These are phyloP conservation scores for Orthochromis indermauri DNA, from an alignment of 2,113 vertebrate species.

Conservation along the genomic window DNA sequence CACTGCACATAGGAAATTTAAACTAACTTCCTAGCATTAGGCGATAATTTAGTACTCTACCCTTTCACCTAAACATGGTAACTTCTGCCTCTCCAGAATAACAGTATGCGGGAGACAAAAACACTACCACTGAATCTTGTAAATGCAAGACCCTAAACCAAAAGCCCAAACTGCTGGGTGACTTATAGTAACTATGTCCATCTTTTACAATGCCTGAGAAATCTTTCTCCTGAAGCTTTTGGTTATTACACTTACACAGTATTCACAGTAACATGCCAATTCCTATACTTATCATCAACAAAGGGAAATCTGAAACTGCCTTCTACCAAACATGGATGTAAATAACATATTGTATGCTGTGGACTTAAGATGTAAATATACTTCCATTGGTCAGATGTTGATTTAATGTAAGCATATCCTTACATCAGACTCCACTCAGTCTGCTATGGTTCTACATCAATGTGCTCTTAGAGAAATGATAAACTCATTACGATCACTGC, in stretches of 20 bases:
- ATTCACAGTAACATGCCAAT: background rate
- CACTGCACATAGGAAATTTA: background rate
- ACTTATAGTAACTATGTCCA: background rate
- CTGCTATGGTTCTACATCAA: background rate
- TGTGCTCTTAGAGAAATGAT: background rate
- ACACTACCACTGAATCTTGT: background rate
- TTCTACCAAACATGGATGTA: background rate
- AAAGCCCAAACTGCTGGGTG: background rate
- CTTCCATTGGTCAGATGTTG: accelerated
- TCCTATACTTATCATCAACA: background rate
- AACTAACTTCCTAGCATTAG: background rate
- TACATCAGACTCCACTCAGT: background rate
- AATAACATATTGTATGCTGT: background rate
- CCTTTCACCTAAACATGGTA: background rate
- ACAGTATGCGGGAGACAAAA: background rate
- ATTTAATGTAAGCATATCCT: background rate
- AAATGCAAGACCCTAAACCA: accelerated
- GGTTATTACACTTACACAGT: background rate
- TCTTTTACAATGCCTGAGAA: background rate
- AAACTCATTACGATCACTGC: background rate
- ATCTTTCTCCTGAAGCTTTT: background rate
- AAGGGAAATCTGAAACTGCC: background rate
- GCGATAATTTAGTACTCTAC: background rate
- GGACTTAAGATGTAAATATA: background rate
- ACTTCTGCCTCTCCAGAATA: background rate